Conservation (phyloP, 37 sponge, comb jelly and placozoan genomes). For the Oscarella lobularis region DNA sequence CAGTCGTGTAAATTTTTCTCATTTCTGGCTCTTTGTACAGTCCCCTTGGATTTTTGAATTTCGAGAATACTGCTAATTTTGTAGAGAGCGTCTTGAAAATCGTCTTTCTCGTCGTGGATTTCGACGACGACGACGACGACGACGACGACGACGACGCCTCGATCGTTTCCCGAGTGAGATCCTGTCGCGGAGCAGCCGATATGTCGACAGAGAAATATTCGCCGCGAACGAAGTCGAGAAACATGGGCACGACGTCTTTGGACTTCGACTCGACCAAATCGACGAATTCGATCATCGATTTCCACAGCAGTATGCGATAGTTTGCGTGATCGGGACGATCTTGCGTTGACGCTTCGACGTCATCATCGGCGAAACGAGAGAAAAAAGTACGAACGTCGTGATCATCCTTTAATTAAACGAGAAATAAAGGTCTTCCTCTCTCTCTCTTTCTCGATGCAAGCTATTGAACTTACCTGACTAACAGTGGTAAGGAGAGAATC, state of each 20-base stretch:
- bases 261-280: conserved; percentile 43
- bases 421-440: too few relatives aligned
- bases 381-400: too few relatives aligned
- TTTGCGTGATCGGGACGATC: conserved; percentile 61
- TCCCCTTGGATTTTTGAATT: conserved; percentile 56
- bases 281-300: conserved; percentile 13
- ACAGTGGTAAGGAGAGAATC: too few relatives aligned
- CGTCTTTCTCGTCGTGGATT: neutral
- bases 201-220: neutral
- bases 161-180: neutral
- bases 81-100: conserved; percentile 32
- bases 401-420: too few relatives aligned
- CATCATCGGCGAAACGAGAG: too few relatives aligned
- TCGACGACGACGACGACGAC: neutral
- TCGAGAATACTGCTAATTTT: conserved; percentile 48
- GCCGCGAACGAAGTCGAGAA: conserved; percentile 27
- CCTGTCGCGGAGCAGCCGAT: neutral
- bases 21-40: conserved; percentile 53
- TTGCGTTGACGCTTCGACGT: too few relatives aligned
- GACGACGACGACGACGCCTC: neutral
- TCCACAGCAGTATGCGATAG: conserved; percentile 60
- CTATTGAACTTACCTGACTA: too few relatives aligned
- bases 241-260: conserved; percentile 45
- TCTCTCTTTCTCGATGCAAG: too few relatives aligned
- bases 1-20: conserved; percentile 34